A percentile compares a stretch with the other conserved stretches of the same genome.
These are phyloP conservation scores for Scalopus aquaticus DNA, from an alignment of 2,113 vertebrate genomes.

Conservation along the genomic window DNA sequence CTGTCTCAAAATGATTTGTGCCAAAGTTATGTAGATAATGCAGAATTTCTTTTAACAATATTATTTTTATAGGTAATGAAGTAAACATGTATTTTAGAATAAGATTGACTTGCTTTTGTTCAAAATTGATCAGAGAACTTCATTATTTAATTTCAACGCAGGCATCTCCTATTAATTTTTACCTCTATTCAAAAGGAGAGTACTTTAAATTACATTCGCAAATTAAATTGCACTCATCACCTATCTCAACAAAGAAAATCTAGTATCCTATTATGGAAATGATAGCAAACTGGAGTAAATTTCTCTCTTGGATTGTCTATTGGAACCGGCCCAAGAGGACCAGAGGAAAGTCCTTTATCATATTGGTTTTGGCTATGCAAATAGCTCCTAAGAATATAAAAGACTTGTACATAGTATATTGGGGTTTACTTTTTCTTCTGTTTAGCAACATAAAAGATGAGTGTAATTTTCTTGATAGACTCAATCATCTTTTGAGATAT, in stretches of 20 bases:
- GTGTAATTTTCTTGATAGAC: background rate
- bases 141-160: background rate
- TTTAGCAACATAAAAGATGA: conserved; percentile 29
- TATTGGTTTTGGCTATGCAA: background rate
- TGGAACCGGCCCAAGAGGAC: background rate
- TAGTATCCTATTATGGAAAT: background rate
- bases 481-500: conserved; percentile 44
- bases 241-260: background rate
- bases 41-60: background rate
- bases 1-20: background rate
- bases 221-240: background rate
- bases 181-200: background rate
- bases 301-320: background rate
- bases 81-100: background rate
- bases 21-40: conserved; percentile 7
- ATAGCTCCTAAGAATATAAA: background rate
- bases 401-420: background rate
- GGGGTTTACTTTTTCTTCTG: background rate
- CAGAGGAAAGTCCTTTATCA: background rate
- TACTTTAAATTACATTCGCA: background rate
- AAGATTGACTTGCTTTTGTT: background rate
- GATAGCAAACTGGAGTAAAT: background rate
- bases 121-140: background rate
- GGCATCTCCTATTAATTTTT: background rate
- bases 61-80: background rate